Base-by-base conservation (phyloP, 2,113 vertebrate genomes). In the Gobius niger region DNA sequence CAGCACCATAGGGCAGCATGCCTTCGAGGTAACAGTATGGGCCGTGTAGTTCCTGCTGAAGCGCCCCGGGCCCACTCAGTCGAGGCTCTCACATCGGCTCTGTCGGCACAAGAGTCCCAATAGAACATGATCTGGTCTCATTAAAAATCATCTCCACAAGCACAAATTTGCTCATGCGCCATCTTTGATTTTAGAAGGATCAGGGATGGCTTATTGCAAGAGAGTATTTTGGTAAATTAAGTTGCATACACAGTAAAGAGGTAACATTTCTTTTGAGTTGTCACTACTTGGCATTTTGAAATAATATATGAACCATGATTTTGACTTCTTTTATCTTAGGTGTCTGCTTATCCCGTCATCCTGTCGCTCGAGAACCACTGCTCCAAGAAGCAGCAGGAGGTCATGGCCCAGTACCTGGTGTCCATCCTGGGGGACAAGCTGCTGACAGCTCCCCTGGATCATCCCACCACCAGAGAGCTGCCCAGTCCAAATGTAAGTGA, bases 321-420 rank as follows among this genome's bases (percentile, higher is more conserved):
- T 50, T 47, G 44, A 56, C 47, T 34, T 66, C 62, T 47, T 70
- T 75, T 54, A 46, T 57, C 41, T 13, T 84, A 96, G 96, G 86
- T 89, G 15, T 97, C 95, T 51, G 86, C 91, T 2, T 96, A 94
- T 80, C 95, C 95, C 0, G n/a, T 98, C 46, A 84, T 97, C 40
- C 86, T 98, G 16, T 98, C 95, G 13, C 79, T 97, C 88, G 95
- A 97, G 82, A 96, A 96, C 76, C 96, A 96, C 82, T 97, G 95
- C 84, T 93, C 90, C 44, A 67, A 71, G 16, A 15, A 83, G 12
- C 96, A 98, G 73, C 95, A 98, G 76, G 91, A 94, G 76, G 85
- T 92, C 54, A 95, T 96, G 91, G 94, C 95, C 65, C 19, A 82
- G 0, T 79, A 85, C 72, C 70, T 98, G 71, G 72, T 88, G 69